Evolutionary conservation across 2,113 vertebrate species (phyloP), one percentile per base, ranked within the genome.

Genomic region (Plestiodon gilberti): DNA sequence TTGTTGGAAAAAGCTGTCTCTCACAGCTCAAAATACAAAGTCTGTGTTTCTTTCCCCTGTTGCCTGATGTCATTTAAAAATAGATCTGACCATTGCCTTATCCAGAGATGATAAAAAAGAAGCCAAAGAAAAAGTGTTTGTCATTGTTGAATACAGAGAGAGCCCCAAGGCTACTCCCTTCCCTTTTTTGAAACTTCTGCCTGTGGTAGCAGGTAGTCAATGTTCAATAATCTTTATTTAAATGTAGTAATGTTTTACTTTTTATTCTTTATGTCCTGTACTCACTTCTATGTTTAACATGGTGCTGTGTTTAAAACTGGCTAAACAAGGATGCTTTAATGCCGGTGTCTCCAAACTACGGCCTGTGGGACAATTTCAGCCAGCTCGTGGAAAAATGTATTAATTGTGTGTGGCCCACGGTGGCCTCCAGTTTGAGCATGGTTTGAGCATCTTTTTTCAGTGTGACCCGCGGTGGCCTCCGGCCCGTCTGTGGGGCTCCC

Each of bases 71-170:
- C 82, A 8, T 92, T 94, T 83, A 84, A 55, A 85, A 75, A 10
- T 86, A 89, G 83, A 92, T 33, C 52, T 88, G 78, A 33, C 75
- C n/a, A 57, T n/a, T 89, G 89, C 43, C 38, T 90, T 80, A 67
- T 84, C n/a, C 33, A 62, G 73, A 38, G 61, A 67, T 65, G 73
- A 87, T 64, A 73, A 73, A 74, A n/a, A 61, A 64, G 38, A 17
- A 83, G 3, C 25, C 1, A 43, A 25, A 78, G 3, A 62, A 14
- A n/a, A 43, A 17, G 64, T 86, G 75, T 89, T 15, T 65, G 88
- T 84, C 67, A 35, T 84, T 30, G 82, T 87, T 70, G 65, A 38
- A 30, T 38, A 75, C 48, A 14, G 7, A 75, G 10, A 52, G n/a
- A 64, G 8, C 57, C 6, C 33, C 81, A 40, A 40, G 59, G 52